These are phyloP conservation scores for Bos javanicus DNA, from an alignment of 2,113 vertebrate species.

Conservation along the genomic window DNA sequence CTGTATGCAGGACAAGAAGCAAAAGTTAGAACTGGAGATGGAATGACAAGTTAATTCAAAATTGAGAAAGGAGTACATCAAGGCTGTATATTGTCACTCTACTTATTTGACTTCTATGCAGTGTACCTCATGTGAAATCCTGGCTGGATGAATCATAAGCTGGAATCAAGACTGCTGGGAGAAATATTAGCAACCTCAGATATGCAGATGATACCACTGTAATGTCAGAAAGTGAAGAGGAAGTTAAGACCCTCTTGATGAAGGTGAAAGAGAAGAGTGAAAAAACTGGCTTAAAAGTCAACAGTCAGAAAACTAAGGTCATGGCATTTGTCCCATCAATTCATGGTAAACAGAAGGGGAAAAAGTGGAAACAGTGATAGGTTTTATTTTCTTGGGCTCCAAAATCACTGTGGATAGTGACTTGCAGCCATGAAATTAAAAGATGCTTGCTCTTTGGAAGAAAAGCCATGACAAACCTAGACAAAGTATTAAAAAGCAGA, in stretches of 20 bases:
- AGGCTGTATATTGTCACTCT: not conserved
- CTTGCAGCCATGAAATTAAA: not conserved
- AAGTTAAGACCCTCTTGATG: not conserved
- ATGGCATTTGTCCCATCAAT: not conserved
- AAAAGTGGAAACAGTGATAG: not conserved
- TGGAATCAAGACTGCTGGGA: not conserved
- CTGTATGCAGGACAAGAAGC: too few species aligned
- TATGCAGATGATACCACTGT: not conserved
- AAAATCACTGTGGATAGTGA: not conserved
- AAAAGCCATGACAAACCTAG: not conserved
- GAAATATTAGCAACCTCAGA: not conserved
- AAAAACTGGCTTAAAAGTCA: not conserved
- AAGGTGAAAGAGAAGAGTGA: not conserved
- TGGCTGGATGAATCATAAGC: not conserved
- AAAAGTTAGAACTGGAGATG: not conserved
- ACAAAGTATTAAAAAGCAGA: not conserved
- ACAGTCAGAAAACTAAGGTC: not conserved
- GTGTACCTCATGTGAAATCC: not conserved
- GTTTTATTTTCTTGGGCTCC: not conserved
- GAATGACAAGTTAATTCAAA: not conserved
- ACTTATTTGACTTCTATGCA: not conserved
- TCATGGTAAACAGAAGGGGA: not conserved
- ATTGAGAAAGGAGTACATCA: not conserved
- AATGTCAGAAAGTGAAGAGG: not conserved
- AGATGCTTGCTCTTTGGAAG: not conserved